A percentile compares a stretch with the other conserved stretches of the same genome.
These are phyloP conservation scores for Pemphigus obesinymphae DNA, from an alignment of 1,140 invertebrate species.

Conservation along the genomic window DNA sequence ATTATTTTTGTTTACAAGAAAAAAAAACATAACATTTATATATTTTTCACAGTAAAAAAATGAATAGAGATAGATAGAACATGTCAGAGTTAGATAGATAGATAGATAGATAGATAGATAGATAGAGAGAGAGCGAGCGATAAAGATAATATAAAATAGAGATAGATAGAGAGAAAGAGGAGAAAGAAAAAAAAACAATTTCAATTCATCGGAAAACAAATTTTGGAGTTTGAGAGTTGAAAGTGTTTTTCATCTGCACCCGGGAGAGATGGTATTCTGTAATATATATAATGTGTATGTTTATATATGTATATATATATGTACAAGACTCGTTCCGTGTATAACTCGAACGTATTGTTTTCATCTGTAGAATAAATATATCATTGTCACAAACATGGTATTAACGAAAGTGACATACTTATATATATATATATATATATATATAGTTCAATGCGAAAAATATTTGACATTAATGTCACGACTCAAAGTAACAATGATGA, in stretches of 20 bases:
- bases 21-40: background rate
- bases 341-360: constrained; percentile 18
- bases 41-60: background rate
- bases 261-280: background rate
- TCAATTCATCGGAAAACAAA: background rate
- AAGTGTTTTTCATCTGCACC: constrained; percentile 1
- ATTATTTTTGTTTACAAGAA: background rate
- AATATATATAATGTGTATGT: background rate
- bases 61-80: background rate
- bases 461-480: constrained; percentile 5
- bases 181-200: background rate
- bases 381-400: background rate
- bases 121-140: background rate
- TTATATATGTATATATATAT: background rate
- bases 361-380: constrained; percentile 28
- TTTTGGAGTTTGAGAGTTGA: background rate
- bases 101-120: background rate
- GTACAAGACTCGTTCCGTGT: background rate
- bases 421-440: background rate
- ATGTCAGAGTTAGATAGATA: too few relatives aligned
- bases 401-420: background rate
- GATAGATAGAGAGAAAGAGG: background rate
- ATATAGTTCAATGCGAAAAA: background rate
- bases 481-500: background rate
- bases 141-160: too few relatives aligned